Evolutionary conservation across 2,888 invertebrate genomes (phyloP).

Genomic region (Bimastos eiseni): DNA sequence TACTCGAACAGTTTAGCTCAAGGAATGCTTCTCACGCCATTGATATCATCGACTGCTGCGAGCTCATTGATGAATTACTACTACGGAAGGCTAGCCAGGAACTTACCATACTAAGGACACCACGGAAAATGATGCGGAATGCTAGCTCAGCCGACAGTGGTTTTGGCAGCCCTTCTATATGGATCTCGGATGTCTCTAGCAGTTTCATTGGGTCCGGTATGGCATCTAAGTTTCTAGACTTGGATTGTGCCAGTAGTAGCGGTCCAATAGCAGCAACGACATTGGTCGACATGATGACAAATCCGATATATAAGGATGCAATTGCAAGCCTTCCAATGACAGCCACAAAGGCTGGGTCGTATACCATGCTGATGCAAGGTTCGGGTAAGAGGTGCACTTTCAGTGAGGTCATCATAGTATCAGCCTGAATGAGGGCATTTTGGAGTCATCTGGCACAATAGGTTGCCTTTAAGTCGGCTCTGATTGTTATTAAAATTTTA

Average conservation of each 20-base stretch:
- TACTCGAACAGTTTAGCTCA: not conserved
- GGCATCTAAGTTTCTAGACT: not conserved
- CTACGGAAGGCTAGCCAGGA: not conserved
- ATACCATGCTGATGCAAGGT: not conserved
- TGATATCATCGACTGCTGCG: not conserved
- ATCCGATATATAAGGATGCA: not conserved
- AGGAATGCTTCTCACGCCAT: not conserved
- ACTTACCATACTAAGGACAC: not conserved
- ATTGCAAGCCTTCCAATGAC: not conserved
- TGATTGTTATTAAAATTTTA: not conserved
- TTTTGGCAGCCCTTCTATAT: not conserved
- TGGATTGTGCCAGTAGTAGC: not conserved
- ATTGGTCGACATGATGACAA: not conserved
- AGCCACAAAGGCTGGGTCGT: not conserved
- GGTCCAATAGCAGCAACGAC: not conserved
- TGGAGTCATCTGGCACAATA: constrained; percentile 15
- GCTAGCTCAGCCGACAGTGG: constrained; percentile 17
- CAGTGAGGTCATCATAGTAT: not conserved
- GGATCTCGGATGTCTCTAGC: not conserved
- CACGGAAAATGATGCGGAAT: constrained; percentile 14
- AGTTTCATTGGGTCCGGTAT: not conserved
- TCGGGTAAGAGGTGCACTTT: constrained; percentile 17
- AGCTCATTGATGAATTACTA: not conserved
- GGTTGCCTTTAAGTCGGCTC: not conserved
- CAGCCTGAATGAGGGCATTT: constrained; percentile 17